Evolutionary conservation across 1,140 invertebrate species (phyloP).

Genomic region (Lethrus apterus): DNA sequence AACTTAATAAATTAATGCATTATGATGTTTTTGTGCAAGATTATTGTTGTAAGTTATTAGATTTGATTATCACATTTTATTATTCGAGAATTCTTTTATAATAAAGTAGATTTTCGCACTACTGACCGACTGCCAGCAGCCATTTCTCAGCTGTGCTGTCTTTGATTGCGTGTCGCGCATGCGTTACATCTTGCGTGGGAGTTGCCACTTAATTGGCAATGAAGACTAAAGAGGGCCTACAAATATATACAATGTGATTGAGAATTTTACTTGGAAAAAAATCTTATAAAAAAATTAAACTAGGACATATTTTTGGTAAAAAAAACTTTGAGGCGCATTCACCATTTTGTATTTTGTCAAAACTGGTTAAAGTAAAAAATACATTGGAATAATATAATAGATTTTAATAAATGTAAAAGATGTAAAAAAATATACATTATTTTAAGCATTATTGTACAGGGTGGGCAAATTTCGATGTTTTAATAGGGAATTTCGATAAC

Average conservation of each 20-base stretch:
- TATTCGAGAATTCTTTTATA: slow-evolving; percentile 7
- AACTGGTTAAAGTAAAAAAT: too few species aligned
- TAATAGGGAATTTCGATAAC: too few species aligned
- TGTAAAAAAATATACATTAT: too few species aligned
- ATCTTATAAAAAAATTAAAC: neutral
- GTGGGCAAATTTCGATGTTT: too few species aligned
- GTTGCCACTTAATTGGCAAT: neutral
- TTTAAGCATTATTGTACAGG: too few species aligned
- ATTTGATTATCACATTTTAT: slow-evolving; percentile 20
- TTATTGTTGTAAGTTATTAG: slow-evolving; percentile 5
- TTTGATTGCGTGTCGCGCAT: slow-evolving; percentile 33
- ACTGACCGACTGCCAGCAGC: slow-evolving; percentile 32
- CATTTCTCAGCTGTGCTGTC: slow-evolving; percentile 27
- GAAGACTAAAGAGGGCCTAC: neutral
- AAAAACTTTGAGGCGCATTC: too few species aligned
- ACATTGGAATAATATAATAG: too few species aligned
- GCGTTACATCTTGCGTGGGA: slow-evolving; percentile 18
- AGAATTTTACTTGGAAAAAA: too few species aligned
- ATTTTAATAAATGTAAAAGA: too few species aligned
- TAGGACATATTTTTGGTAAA: too few species aligned
- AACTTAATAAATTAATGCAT: slow-evolving; percentile 16
- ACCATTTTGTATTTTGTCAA: too few species aligned
- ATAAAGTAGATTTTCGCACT: slow-evolving; percentile 24
- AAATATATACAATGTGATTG: neutral
- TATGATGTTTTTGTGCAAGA: slow-evolving; percentile 12